Percentiles rank a stretch among this genome's conserved stretches.
phyloP scores from a whole-genome alignment of 2,113 vertebrate genomes.

The Hippolais icterina region DNA sequence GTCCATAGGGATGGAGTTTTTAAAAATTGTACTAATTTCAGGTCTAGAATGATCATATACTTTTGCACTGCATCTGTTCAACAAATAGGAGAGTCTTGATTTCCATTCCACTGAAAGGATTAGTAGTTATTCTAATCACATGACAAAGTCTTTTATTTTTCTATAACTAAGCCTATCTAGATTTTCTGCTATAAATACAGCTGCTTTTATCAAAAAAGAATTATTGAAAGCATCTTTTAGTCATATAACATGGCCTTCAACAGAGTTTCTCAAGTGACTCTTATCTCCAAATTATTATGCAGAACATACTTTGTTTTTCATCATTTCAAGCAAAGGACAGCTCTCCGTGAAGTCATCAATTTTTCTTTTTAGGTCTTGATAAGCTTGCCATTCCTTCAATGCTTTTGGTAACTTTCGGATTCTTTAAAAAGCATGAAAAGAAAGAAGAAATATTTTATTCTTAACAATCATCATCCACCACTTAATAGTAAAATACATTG shows the following conservation, averaged over 20 bases:
- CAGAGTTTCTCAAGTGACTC: not conserved
- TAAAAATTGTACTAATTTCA: not conserved
- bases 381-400: conserved; percentile 84
- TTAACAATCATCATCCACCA: not conserved
- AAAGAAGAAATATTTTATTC: not conserved
- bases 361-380: conserved; percentile 81
- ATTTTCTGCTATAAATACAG: not conserved
- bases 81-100: not conserved
- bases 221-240: not conserved
- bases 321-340: conserved; percentile 85
- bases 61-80: not conserved
- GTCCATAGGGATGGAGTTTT: not conserved
- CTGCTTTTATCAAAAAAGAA: not conserved
- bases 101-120: not conserved
- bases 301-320: conserved; percentile 80
- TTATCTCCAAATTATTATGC: not conserved
- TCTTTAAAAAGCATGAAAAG: conserved; percentile 53
- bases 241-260: not conserved
- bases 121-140: not conserved
- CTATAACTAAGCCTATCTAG: not conserved
- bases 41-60: not conserved
- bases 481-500: not conserved
- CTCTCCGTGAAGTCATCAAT: conserved; percentile 84
- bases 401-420: conserved; percentile 81
- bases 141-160: not conserved